Conservation (phyloP, 2,888 invertebrate species). For the Perithous albicinctus region DNA sequence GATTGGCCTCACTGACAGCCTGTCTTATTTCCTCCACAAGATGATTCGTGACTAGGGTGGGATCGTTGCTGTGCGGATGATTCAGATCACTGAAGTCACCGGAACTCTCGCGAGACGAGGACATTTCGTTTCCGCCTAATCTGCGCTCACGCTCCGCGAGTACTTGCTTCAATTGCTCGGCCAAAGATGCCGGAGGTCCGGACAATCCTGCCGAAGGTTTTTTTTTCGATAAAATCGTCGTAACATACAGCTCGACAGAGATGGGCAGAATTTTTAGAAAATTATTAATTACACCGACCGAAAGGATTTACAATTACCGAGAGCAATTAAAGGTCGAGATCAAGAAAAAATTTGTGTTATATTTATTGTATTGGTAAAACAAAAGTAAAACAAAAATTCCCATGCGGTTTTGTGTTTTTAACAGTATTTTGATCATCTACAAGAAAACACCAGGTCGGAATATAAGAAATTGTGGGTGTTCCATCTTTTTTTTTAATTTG, state of each 20-base stretch:
- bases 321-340: neutral
- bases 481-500: too few species aligned
- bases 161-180: constrained; percentile 95
- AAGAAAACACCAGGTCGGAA: too few species aligned
- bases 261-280: neutral
- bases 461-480: too few species aligned
- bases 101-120: constrained; percentile 87
- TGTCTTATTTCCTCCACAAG: constrained; percentile 95
- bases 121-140: constrained; percentile 85
- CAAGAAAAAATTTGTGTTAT: too few species aligned
- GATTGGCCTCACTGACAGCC: constrained; percentile 95
- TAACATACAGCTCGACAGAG: neutral
- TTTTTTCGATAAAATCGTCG: constrained; percentile 8
- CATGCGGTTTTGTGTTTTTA: too few species aligned
- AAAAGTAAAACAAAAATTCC: too few species aligned
- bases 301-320: neutral
- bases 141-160: constrained; percentile 94
- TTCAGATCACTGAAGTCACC: constrained; percentile 88
- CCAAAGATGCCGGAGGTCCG: constrained; percentile 92
- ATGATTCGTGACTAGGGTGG: constrained; percentile 91
- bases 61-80: constrained; percentile 87
- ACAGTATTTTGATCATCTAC: too few species aligned
- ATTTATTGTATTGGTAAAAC: too few species aligned
- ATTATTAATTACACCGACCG: neutral
- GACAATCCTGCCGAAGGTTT: constrained; percentile 81